phyloP scores from a whole-genome alignment of 2,797 vertebrate genomes.

The Coilia nasus region DNA sequence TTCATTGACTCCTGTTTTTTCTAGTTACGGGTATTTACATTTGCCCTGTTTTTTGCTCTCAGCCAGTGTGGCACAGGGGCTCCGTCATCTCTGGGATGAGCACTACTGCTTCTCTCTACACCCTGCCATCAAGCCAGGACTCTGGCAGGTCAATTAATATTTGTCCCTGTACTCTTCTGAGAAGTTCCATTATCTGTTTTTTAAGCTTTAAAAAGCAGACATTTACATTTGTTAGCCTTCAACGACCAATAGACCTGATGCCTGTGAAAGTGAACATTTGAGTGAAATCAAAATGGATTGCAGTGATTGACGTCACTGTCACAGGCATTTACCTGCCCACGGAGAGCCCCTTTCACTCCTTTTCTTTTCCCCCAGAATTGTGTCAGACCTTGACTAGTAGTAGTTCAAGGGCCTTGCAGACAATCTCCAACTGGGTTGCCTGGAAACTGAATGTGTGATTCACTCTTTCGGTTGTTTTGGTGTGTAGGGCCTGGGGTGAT shows the following conservation, averaged over 20 bases:
- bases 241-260: not conserved
- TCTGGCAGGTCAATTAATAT: not conserved
- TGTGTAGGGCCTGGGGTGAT: not conserved
- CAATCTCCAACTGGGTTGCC: not conserved
- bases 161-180: not conserved
- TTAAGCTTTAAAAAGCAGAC: not conserved
- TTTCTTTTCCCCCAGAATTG: not conserved
- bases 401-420: not conserved
- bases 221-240: constrained; percentile 11
- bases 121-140: too few species aligned
- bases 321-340: not conserved
- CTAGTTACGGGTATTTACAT: not conserved
- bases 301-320: not conserved
- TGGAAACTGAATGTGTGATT: not conserved
- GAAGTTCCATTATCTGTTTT: not conserved
- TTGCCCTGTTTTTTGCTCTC: not conserved
- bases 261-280: not conserved
- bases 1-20: not conserved
- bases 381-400: not conserved
- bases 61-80: not conserved
- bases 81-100: too few species aligned
- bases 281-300: not conserved
- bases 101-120: too few species aligned
- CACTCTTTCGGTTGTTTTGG: not conserved
- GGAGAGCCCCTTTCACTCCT: not conserved